A percentile compares a stretch with the other conserved stretches of the same genome.
Conservation (phyloP, 1,140 invertebrate species). For the Goniozus legneri region DNA sequence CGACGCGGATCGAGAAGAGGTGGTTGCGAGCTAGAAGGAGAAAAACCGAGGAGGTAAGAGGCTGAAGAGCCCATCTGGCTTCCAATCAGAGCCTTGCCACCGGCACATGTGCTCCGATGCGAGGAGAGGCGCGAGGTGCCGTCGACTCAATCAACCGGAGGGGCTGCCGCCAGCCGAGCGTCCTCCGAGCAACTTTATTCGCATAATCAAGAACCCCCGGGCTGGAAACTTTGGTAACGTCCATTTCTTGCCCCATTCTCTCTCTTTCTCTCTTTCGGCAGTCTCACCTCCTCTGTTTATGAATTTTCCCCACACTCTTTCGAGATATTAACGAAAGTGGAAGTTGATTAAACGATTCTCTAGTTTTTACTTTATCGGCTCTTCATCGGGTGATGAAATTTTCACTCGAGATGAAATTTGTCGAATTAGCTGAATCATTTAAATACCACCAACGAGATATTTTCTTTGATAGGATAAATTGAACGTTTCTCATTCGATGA, state of each 20-base stretch:
- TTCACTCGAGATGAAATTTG: no score
- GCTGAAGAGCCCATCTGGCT: conserved; percentile 43
- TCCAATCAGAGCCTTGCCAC: conserved; percentile 48
- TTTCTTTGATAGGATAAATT: no score
- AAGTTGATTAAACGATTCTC: no score
- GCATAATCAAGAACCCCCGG: conserved; percentile 35
- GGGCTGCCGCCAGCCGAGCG: conserved; percentile 11
- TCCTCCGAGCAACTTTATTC: conserved; percentile 33
- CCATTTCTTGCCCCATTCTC: neutral
- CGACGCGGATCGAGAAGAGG: conserved; percentile 7
- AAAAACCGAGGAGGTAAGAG: conserved; percentile 32
- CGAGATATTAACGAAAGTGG: no score
- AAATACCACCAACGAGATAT: no score
- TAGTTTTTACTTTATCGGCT: conserved; percentile 4
- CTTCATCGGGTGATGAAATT: no score
- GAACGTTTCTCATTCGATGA: no score
- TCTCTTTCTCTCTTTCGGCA: conserved; percentile 12
- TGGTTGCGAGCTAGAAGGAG: neutral
- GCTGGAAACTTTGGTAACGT: neutral
- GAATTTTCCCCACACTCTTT: conserved; percentile 12
- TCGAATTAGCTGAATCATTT: no score
- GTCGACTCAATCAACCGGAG: conserved; percentile 38
- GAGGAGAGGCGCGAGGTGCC: conserved; percentile 34
- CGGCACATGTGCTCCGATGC: conserved; percentile 44
- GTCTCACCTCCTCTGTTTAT: conserved; percentile 5